Evolutionary conservation across 2,888 invertebrate genomes (phyloP), one percentile per base, ranked within the genome.

Genomic region (Proisotoma minuta): DNA sequence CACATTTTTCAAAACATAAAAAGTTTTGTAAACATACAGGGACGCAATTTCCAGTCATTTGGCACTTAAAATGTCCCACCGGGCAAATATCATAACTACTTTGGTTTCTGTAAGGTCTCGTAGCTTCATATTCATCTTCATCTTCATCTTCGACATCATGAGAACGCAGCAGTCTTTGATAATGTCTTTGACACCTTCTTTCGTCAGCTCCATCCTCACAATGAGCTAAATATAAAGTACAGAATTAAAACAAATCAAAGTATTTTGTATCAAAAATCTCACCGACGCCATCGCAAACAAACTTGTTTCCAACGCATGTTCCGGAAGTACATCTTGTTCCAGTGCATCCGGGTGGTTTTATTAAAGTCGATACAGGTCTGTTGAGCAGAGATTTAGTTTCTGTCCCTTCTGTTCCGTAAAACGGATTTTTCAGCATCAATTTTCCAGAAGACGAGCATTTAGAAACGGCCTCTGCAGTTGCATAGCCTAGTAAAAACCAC

Each of bases 281-380:
- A 47, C 10, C 10, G 4, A 59, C 59, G 3, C 39, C 29, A 40
- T 65, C 62, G 27, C 65, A 65, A 15, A 57, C 51, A 20, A 28
- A 18, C 3, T 28, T 27, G 12, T 59, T 59, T 10, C n/a, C 27
- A 4, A 65, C 54, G 52, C 65, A 65, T 40, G 54, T 62, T 22
- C 65, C 65, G 24, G 54, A 56, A 12, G 65, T 27, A 57, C 65
- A 65, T 15, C 65, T 18, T n/a, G 53, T 50, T 18, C 65, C 65
- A 2, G 18, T 22, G 47, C 65, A 65, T 1, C 18, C 18, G 1
- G 65, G 62, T 3, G 29, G 4, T 28, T 28, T 28, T 5, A 52
- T 26, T 3, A 52, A 4, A 15, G 52, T 39, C 10, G 40, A 26
- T 2, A 57, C 43, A 24, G 65, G 59, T 47, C 56, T 28, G 8